These are phyloP conservation scores for Sarcophaga caerulescens DNA, from an alignment of 2,888 invertebrate genomes.

Conservation along the genomic window DNA sequence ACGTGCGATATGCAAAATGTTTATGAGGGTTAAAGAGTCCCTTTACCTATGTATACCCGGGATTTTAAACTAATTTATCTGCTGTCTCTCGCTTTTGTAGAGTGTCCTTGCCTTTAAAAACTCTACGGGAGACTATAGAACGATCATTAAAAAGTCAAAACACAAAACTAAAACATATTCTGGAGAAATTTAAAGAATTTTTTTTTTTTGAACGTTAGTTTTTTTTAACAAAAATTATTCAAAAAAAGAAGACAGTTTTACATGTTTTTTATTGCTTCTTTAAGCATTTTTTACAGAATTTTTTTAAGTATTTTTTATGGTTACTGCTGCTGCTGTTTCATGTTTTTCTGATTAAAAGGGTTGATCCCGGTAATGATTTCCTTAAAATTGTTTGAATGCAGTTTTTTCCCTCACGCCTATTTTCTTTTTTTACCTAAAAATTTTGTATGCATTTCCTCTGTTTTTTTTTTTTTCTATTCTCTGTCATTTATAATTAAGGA, in stretches of 20 bases:
- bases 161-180: conserved; percentile 45
- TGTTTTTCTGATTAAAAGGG: no score
- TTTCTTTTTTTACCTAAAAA: neutral
- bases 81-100: neutral
- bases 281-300: no score
- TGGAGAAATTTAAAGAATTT: neutral
- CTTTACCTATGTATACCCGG: neutral
- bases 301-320: no score
- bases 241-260: no score
- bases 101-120: conserved; percentile 47
- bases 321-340: no score
- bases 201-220: neutral
- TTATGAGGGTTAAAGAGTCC: neutral
- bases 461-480: neutral
- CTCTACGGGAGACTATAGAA: conserved; percentile 53
- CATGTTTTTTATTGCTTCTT: no score
- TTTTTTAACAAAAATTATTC: neutral
- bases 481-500: neutral
- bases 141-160: conserved; percentile 68
- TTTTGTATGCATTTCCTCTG: conserved; percentile 30
- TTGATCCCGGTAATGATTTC: no score
- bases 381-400: neutral
- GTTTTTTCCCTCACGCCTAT: no score
- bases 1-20: neutral
- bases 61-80: neutral